Percentiles rank a stretch among this genome's conserved stretches.
These are phyloP conservation scores for Acanthosoma haemorrhoidale DNA, from an alignment of 2,888 invertebrate species.

Conservation along the genomic window DNA sequence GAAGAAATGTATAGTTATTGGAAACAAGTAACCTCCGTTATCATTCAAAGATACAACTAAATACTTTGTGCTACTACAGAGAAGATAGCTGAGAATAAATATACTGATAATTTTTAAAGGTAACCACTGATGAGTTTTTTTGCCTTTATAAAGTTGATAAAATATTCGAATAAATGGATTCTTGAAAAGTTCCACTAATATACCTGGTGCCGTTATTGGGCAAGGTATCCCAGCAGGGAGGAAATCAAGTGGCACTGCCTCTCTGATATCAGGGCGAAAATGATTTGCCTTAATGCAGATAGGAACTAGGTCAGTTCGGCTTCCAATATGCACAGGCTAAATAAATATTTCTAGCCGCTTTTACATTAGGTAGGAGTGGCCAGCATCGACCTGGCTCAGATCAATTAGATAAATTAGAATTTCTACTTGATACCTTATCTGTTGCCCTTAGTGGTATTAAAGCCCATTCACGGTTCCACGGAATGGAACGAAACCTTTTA, in stretches of 20 bases:
- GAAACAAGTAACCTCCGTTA: no score
- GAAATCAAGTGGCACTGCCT: background rate
- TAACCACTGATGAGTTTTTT: background rate
- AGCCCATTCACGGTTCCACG: background rate
- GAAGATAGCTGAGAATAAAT: no score
- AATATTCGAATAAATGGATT: background rate
- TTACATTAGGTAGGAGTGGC: background rate
- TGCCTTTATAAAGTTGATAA: background rate
- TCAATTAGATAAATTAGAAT: background rate
- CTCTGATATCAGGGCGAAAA: background rate
- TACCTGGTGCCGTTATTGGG: background rate
- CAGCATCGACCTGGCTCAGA: background rate
- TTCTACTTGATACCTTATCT: background rate
- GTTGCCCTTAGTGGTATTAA: background rate
- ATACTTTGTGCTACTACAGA: no score
- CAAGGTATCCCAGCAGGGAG: background rate
- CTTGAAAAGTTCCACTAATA: background rate
- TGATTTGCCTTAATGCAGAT: background rate
- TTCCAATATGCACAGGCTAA: background rate
- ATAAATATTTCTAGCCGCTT: background rate
- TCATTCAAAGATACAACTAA: no score
- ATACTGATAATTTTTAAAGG: no score
- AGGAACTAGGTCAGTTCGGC: background rate
- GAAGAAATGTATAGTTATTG: no score
- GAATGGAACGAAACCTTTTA: no score